Conservation (phyloP, 2,888 invertebrate species). For the Emmelina monodactyla region DNA sequence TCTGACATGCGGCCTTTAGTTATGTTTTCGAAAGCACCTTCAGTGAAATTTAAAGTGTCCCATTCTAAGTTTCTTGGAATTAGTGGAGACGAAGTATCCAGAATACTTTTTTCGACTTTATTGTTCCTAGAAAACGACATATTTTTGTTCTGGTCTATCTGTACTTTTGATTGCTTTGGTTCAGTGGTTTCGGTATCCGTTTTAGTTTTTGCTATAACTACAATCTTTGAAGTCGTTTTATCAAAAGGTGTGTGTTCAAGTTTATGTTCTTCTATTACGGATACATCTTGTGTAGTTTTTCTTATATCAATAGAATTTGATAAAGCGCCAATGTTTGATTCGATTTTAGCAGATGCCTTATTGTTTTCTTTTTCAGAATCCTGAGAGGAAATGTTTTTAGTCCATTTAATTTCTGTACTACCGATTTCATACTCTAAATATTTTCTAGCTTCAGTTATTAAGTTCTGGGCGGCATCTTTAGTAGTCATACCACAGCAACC, state of each 20-base stretch:
- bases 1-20: constrained; percentile 28
- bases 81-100: too few species aligned
- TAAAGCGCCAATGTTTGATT: not conserved
- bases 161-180: constrained; percentile 1
- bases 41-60: constrained; percentile 47
- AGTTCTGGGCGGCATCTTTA: constrained; percentile 78
- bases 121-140: too few species aligned
- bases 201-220: not conserved
- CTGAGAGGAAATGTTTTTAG: constrained; percentile 22
- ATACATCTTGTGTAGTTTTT: not conserved
- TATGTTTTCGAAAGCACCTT: constrained; percentile 31
- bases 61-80: constrained; percentile 21
- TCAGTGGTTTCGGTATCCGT: not conserved
- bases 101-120: constrained; percentile 13
- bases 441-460: constrained; percentile 81
- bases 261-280: not conserved
- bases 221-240: not conserved
- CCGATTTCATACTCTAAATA: constrained; percentile 78
- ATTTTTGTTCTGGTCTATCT: constrained; percentile 7
- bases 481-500: constrained; percentile 83
- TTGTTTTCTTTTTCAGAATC: constrained; percentile 6
- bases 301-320: not conserved
- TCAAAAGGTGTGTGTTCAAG: not conserved
- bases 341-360: not conserved
- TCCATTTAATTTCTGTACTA: constrained; percentile 74